Base-by-base conservation (phyloP, 2,797 vertebrate genomes). In the Rhadinocentrus ornatus region DNA sequence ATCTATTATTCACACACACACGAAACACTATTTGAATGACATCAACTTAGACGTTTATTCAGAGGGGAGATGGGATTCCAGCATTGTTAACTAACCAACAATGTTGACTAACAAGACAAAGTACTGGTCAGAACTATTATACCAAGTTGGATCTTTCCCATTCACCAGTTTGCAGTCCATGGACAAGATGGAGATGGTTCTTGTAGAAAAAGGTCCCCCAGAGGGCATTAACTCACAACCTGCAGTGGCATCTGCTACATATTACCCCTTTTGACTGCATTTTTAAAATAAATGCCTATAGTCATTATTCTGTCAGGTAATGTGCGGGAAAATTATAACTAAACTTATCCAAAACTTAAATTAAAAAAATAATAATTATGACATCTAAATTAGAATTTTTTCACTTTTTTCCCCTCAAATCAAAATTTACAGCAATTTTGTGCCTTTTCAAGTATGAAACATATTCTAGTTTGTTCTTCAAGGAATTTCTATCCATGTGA, bases 1-100 rank as follows among this genome's bases (percentile, higher is more conserved):
- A 87, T 83, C 76, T 86, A n/a, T 86, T 83, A 88, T 79, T 89
- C 37, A 39, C 37, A 39, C 37, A 91, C 20, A 46, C 44, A 46
- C 85, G 89, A 78, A 90, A 92, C 83, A 91, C 86, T 87, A 87
- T 78, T 86, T 84, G 80, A 90, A 91, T 88, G 86, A 93, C 90
- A 88, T 91, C 81, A 89, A 90, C 88, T 86, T 35, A 83, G 80
- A 89, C 75, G 52, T 85, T 88, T 89, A 89, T 89, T 89, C 72
- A 75, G 80, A 69, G 58, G 70, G 66, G 69, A 39, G 35, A 78
- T 39, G 56, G 65, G 66, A 63, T 76, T 87, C 86, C 89, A 89
- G 87, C 85, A 77, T 79, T 12, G 58, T 81, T 75, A 80, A 75
- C 63, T 66, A 62, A 56, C 60, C 62, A 55, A 67, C 26, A 32